Base-by-base conservation (phyloP, 2,113 vertebrate species). In the Ptychochromis oligacanthus region DNA sequence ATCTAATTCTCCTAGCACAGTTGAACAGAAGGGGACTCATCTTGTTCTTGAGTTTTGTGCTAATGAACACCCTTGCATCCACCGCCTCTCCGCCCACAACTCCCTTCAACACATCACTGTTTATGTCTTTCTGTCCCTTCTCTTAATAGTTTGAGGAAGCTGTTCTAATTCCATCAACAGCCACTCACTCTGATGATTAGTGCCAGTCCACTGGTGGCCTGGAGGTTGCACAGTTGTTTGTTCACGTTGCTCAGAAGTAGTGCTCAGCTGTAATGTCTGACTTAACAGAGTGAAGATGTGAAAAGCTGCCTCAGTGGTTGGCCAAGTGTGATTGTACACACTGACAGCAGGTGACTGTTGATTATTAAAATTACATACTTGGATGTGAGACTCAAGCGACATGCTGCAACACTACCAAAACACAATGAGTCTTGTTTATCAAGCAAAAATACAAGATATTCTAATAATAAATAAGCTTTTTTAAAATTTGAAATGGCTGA, bases 71-170 rank as follows among this genome's bases (percentile, higher is more conserved):
- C 83, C 88, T 83, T 61, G 56, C 79, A 85, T 83, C 72, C 40
- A 22, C 79, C 49, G 58, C 64, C 83, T 70, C 76, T 87, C 83
- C 75, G 15, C 88, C 90, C 81, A 89, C 90, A 90, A 34, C 87
- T 88, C 85, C 77, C 77, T 60, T 92, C 89, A 92, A 83, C 90
- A 91, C 88, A 77, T 92, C 80, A 75, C 87, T 76, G 88, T 94
- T 97, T 96, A 97, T 96, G 91, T 83, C 96, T 94, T 95, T 93
- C 92, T 95, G 94, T 96, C 96, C 96, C 94, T 96, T 96, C 96
- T 96, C 97, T 96, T 97, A 96, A 96, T 95, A 96, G 90, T 96
- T 96, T 93, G 95, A 95, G 96, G 95, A 87, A 91, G 94, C 95
- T 93, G 93, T 93, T 91, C 95, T 96, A 96, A 97, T 97, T 96